These are phyloP conservation scores for Malurus alboscapulatus DNA, from an alignment of 2,113 vertebrate genomes.

Conservation along the genomic window DNA sequence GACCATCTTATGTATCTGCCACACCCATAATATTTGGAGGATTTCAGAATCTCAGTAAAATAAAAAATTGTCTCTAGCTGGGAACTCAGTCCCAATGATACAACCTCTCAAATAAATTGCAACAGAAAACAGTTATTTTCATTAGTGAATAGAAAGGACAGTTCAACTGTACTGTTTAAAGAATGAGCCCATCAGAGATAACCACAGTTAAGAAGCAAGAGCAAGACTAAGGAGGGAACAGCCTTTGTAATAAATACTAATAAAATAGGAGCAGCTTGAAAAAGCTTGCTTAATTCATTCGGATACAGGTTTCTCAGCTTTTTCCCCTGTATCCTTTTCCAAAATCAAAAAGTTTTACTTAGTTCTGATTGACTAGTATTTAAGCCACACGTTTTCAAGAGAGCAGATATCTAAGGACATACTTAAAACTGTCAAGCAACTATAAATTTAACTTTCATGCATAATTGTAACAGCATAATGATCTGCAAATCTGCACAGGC, in stretches of 20 bases:
- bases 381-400: neutral
- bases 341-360: neutral
- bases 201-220: neutral
- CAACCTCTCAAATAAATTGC: neutral
- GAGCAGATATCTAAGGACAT: neutral
- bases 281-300: neutral
- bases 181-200: neutral
- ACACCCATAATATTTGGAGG: neutral
- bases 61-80: neutral
- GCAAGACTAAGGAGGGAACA: neutral
- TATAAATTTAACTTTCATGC: neutral
- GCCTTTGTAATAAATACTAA: neutral
- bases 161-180: neutral
- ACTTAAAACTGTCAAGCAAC: neutral
- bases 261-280: neutral
- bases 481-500: neutral
- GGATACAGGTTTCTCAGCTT: neutral
- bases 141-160: neutral
- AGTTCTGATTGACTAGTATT: neutral
- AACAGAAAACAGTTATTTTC: neutral
- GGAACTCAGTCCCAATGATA: neutral
- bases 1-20: neutral
- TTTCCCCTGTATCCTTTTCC: neutral
- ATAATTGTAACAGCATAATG: neutral
- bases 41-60: neutral